phyloP scores from a whole-genome alignment of 92 coral and sea anemone species.

The Desmophyllum pertusum region DNA sequence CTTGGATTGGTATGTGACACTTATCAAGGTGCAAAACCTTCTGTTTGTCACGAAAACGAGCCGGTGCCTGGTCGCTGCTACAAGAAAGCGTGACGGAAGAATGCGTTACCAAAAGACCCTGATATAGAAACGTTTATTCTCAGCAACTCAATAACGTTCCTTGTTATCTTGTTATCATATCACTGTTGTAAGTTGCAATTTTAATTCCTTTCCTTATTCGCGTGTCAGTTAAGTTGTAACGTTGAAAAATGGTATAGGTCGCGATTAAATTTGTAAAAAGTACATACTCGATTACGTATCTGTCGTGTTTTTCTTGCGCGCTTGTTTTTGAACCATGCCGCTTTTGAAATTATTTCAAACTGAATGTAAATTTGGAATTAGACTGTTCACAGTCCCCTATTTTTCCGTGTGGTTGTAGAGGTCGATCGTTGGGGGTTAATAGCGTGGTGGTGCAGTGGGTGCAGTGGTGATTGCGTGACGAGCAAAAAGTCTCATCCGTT shows the following conservation, averaged over 20 bases:
- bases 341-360: too few relatives aligned
- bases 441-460: too few relatives aligned
- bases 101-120: neutral
- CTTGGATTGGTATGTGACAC: conserved; percentile 65
- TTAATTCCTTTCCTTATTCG: neutral
- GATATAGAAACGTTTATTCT: neutral
- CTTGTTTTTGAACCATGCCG: too few relatives aligned
- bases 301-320: too few relatives aligned
- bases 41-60: conserved; percentile 48
- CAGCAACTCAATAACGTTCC: neutral
- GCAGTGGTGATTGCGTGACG: too few relatives aligned
- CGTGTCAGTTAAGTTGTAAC: neutral
- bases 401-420: too few relatives aligned
- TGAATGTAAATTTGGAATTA: too few relatives aligned
- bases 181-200: neutral
- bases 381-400: too few relatives aligned
- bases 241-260: neutral
- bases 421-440: too few relatives aligned
- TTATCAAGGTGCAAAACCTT: conserved; percentile 65
- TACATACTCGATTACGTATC: neutral
- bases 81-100: conserved; percentile 32
- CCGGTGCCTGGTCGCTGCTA: conserved; percentile 29
- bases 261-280: neutral
- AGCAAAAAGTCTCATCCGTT: too few relatives aligned
- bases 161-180: neutral